Base-by-base conservation (phyloP, 64 coral and sea anemone species). In the Platygyra sinensis region DNA sequence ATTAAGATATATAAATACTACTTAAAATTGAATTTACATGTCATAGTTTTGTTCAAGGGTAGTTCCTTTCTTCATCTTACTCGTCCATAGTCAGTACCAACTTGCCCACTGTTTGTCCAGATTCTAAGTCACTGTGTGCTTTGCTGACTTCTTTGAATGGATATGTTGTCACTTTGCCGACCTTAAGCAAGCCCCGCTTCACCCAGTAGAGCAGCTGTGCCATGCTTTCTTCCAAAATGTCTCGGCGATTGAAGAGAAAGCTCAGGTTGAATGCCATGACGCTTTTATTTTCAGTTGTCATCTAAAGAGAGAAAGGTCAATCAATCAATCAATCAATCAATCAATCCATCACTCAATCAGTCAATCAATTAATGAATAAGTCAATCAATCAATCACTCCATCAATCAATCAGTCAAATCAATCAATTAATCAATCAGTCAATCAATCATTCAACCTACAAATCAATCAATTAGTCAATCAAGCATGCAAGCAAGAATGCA, bases 241-340 rank as follows among this genome's bases (percentile, higher is more conserved):
- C 88, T 60, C 73, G 78, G 19, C 80, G 72, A 81, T 93, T 91
- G 89, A 99, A 99, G 72, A 99, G 92, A 46, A 96, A 96, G 87
- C 94, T 99, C 30, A 99, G 83, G 79, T 99, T 96, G 74, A 99
- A 99, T 60, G 84, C 97, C 94, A 99, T 93, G 28, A 99, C 83
- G 65, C 97, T 99, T 50, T 93, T 95, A 76, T 96, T 99, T n/a
- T 83, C 91, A 27, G 17, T 83, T 8, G 94, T 99, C 94, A 99
- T 93, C 96, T 99, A 51, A 79, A 6, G 57, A 52, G 16, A 31
- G n/a, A 62, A 78, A 42, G 5, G 7, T 20, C 1, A 19, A 76
- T 22, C 16, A 9, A 22, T 59, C 22, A 4, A 16, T 31, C 8
- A 29, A 69, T 69, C 18, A 8, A 27, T 29, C 22, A 50, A 42